Percentiles rank a stretch among this genome's conserved stretches.
Conservation (phyloP, 2,797 vertebrate species). For the Phalloptychus januarius region DNA sequence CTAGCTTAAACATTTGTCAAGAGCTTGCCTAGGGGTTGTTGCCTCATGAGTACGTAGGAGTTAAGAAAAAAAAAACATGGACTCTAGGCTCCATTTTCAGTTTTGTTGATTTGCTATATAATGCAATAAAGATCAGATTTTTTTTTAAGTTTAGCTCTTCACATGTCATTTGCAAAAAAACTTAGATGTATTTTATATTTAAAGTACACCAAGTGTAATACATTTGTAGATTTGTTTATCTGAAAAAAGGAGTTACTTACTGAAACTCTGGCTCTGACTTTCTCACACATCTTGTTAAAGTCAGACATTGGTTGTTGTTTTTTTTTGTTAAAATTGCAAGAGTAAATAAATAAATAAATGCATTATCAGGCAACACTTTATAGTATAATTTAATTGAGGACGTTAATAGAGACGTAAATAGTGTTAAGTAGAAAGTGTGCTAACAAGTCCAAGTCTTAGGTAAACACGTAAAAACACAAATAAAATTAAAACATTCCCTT, state of each 20-base stretch:
- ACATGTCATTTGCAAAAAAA: background rate
- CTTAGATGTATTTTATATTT: background rate
- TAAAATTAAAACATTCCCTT: background rate
- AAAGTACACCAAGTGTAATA: background rate
- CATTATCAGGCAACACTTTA: background rate
- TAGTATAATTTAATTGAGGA: background rate
- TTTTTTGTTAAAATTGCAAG: background rate
- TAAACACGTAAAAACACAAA: background rate
- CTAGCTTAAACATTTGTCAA: slow-evolving; percentile 1
- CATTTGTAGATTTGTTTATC: background rate
- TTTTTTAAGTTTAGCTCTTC: background rate
- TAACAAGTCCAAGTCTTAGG: background rate
- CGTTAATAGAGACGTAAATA: background rate
- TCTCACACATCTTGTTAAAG: background rate
- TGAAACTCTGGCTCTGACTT: background rate
- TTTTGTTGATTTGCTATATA: background rate
- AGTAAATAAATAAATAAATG: background rate
- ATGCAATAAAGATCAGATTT: background rate
- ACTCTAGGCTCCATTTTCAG: background rate
- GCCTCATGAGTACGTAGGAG: background rate
- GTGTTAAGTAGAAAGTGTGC: background rate
- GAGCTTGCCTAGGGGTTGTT: background rate
- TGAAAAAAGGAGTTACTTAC: background rate
- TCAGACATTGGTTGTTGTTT: background rate
- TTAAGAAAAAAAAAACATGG: background rate